phyloP scores from a whole-genome alignment of 1,140 invertebrate genomes.

The Saxidomus purpurata region DNA sequence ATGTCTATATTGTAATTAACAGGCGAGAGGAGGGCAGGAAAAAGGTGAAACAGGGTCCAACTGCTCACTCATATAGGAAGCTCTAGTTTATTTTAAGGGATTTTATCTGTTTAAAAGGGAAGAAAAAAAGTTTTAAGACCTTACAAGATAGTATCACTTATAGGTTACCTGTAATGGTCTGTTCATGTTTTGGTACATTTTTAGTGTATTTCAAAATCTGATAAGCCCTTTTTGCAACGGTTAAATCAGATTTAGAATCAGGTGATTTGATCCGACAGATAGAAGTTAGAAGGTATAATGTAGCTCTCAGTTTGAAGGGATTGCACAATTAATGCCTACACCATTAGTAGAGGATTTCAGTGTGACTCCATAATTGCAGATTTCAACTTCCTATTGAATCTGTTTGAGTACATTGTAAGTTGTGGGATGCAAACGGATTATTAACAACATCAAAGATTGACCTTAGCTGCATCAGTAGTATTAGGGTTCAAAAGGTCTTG shows the following conservation, averaged over 20 bases:
- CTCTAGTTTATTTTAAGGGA: too few relatives aligned
- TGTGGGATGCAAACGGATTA: slow-evolving; percentile 27
- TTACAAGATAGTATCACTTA: too few relatives aligned
- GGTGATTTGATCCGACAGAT: too few relatives aligned
- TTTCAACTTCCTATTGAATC: slow-evolving; percentile 23
- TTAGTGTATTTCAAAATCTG: too few relatives aligned
- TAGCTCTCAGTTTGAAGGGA: background rate
- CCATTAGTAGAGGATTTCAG: background rate
- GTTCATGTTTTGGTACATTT: too few relatives aligned
- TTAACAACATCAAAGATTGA: slow-evolving; percentile 52
- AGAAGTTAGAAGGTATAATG: too few relatives aligned
- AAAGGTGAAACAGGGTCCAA: slow-evolving; percentile 42
- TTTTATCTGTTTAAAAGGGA: too few relatives aligned
- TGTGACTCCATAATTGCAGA: slow-evolving; percentile 31
- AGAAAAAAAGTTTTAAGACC: too few relatives aligned
- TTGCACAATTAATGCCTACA: background rate
- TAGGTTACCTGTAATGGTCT: too few relatives aligned
- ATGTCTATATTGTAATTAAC: slow-evolving; percentile 43
- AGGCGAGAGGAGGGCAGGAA: background rate
- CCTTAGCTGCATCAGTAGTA: slow-evolving; percentile 32
- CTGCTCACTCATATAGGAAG: too few relatives aligned
- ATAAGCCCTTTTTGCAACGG: too few relatives aligned
- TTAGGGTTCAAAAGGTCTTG: slow-evolving; percentile 32
- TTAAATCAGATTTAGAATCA: too few relatives aligned
- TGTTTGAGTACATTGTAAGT: slow-evolving; percentile 32